Evolutionary conservation across 2,888 invertebrate genomes (phyloP), one percentile per base, ranked within the genome.

Genomic region (Lithophane ornitopus): DNA sequence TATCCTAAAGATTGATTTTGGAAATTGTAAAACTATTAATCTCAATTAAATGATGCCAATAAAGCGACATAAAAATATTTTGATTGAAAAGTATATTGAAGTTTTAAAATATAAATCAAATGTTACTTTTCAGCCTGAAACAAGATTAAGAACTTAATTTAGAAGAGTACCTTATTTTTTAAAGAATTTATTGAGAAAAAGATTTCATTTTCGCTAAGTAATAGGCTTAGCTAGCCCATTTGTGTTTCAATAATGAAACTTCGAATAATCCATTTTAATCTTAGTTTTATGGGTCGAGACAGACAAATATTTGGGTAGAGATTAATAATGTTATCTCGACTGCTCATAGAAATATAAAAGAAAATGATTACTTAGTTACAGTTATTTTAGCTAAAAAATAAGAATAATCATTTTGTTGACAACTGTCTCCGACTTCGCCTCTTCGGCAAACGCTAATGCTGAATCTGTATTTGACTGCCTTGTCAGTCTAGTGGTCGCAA

Each of bases 141-240:
- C 26, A 49, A 59, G n/a, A 81, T 74, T 74, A 54, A 80, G 66
- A 80, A 16, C 11, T 12, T 52, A 74, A 63, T 67, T 49, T 49
- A 59, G 28, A 41, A 41, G 19, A 58, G 46, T 14, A 16, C 6
- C 0, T 22, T 26, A 12, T n/a, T 66, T 68, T 65, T 68, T 39
- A 19, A 2, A 56, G 54, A 61, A 70, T 34, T 59, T 54, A 19
- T 66, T 44, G 44, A 65, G 46, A 44, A 56, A 46, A 74, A 78
- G 39, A 54, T 58, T 82, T 82, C 9, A 77, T 76, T 82, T 67
- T 66, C 34, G 19, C 49, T 76, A 82, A 82, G 78, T 82, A 80
- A 73, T 61, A 69, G 41, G 74, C 74, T 81, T 80, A 69, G 44
- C 65, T 46, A 7, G 34, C 44, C 54, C n/a, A 69, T 73, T 46